Percentiles rank a stretch among this genome's conserved stretches.
These are phyloP conservation scores for Mellivora capensis DNA, from an alignment of 2,113 vertebrate genomes.

Conservation along the genomic window DNA sequence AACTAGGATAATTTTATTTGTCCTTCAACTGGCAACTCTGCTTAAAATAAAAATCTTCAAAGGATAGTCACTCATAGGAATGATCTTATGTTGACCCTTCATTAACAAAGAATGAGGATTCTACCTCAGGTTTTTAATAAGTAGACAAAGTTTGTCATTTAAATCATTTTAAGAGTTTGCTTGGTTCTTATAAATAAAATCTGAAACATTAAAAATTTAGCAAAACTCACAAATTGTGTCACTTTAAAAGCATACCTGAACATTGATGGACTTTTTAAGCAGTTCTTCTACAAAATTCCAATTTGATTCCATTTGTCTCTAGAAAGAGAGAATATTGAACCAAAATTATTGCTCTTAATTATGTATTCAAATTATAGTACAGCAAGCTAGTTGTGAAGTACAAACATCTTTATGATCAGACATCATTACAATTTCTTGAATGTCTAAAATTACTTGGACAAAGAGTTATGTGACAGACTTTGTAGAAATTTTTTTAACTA, in stretches of 20 bases:
- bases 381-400: background rate
- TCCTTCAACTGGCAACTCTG: conserved; percentile 80
- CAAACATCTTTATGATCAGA: background rate
- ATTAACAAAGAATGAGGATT: conserved; percentile 25
- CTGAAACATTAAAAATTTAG: conserved; percentile 9
- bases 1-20: conserved; percentile 81
- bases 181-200: conserved; percentile 39
- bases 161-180: background rate
- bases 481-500: background rate
- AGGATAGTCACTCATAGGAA: conserved; percentile 71
- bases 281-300: conserved; percentile 93
- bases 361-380: background rate
- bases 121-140: background rate
- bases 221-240: background rate
- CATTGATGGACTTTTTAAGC: conserved; percentile 87
- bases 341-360: conserved; percentile 36
- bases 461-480: background rate
- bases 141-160: background rate
- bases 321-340: conserved; percentile 65
- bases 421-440: background rate
- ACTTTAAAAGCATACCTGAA: conserved; percentile 84
- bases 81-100: conserved; percentile 20
- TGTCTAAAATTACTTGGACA: conserved; percentile 14
- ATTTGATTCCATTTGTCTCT: conserved; percentile 90
- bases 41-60: conserved; percentile 76